phyloP scores from a whole-genome alignment of 2,113 vertebrate species.

The Trematomus loennbergii region DNA sequence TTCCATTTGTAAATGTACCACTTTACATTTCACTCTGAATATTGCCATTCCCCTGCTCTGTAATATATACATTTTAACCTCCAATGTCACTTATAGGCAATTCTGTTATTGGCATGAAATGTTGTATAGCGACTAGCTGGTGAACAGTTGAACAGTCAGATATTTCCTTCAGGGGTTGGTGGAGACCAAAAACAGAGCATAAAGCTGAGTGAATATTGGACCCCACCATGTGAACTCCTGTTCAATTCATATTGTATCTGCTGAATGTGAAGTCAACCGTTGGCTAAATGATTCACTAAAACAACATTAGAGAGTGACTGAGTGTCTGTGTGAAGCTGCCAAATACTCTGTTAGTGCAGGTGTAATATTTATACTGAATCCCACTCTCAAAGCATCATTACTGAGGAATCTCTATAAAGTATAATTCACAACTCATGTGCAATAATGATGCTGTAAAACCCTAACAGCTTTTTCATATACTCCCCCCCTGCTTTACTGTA shows the following conservation, averaged over 20 bases:
- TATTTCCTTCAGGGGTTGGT: not conserved
- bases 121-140: not conserved
- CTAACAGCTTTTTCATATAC: not conserved
- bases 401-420: not conserved
- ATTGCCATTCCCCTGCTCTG: too few relatives aligned
- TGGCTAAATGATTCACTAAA: not conserved
- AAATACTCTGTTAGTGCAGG: too few relatives aligned
- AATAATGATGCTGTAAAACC: not conserved
- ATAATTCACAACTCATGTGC: not conserved
- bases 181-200: too few relatives aligned
- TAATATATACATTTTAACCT: too few relatives aligned
- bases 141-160: not conserved
- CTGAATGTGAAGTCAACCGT: not conserved
- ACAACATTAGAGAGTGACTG: not conserved
- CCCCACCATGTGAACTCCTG: not conserved
- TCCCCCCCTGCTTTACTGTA: constrained; percentile 1
- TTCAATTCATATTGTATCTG: not conserved
- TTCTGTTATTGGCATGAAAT: not conserved
- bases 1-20: too few relatives aligned
- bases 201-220: not conserved
- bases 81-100: too few relatives aligned
- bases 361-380: not conserved
- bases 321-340: not conserved
- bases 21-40: too few relatives aligned
- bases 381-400: not conserved